Conservation (phyloP, 2,888 invertebrate species). For the Stratiomys singularior region DNA sequence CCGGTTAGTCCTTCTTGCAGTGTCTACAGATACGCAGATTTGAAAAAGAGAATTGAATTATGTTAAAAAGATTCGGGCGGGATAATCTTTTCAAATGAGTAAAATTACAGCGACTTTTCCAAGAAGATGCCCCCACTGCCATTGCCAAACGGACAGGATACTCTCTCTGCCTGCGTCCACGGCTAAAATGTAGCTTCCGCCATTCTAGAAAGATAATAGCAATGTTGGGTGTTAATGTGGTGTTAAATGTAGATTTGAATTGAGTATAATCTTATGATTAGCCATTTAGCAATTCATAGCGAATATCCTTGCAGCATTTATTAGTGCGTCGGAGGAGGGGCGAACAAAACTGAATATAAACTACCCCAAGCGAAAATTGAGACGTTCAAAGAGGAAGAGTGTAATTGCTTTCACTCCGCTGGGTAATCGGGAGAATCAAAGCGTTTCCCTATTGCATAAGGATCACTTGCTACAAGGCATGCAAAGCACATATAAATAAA, state of each 20-base stretch:
- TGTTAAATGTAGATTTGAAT: slow-evolving; percentile 12
- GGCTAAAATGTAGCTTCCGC: slow-evolving; percentile 88
- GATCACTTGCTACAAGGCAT: too few species aligned
- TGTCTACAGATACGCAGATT: slow-evolving; percentile 70
- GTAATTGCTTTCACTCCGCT: too few species aligned
- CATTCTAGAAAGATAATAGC: slow-evolving; percentile 71
- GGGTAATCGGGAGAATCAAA: too few species aligned
- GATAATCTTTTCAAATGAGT: neutral
- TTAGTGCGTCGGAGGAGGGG: neutral
- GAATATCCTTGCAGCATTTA: neutral
- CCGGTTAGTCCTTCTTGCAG: slow-evolving; percentile 88
- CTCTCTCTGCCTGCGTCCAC: slow-evolving; percentile 91
- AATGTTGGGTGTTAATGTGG: neutral
- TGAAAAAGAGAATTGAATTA: slow-evolving; percentile 19
- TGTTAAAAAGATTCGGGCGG: neutral
- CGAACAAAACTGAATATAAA: neutral
- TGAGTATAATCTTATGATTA: neutral
- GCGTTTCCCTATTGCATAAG: too few species aligned
- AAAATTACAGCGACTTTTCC: slow-evolving; percentile 91
- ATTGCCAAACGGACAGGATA: slow-evolving; percentile 93
- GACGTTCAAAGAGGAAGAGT: neutral
- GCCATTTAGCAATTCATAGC: neutral
- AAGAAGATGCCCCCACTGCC: slow-evolving; percentile 93
- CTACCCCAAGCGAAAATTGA: neutral
- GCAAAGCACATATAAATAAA: neutral